Evolutionary conservation across 2,888 invertebrate genomes (phyloP).

Genomic region (Tetragonisca angustula): DNA sequence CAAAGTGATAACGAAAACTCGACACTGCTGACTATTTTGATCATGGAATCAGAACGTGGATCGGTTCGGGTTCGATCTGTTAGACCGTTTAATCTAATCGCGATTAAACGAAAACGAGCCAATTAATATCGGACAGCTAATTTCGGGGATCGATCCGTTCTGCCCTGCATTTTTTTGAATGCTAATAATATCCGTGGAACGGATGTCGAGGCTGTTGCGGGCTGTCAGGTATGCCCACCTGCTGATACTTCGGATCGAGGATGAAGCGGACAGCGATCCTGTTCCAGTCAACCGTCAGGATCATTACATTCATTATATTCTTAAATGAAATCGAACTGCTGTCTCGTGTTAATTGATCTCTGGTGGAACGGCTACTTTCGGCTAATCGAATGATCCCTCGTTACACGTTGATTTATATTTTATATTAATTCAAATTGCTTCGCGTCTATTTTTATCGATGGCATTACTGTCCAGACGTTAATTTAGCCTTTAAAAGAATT

Average conservation of each 20-base stretch:
- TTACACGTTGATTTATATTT: neutral
- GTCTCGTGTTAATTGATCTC: neutral
- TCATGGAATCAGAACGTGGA: neutral
- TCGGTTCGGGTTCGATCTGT: constrained; percentile 7
- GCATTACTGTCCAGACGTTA: no score
- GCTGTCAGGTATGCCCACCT: constrained; percentile 72
- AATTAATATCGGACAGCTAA: constrained; percentile 74
- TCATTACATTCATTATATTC: constrained; percentile 20
- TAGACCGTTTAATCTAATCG: constrained; percentile 23
- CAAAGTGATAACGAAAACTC: neutral
- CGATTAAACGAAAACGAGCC: constrained; percentile 69
- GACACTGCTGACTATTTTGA: neutral
- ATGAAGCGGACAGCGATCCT: constrained; percentile 65
- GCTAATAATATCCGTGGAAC: constrained; percentile 73
- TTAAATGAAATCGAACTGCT: constrained; percentile 32
- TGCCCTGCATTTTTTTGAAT: constrained; percentile 68
- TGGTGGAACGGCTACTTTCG: neutral
- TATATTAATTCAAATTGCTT: no score
- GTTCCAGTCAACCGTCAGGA: constrained; percentile 46
- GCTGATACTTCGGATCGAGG: constrained; percentile 69
- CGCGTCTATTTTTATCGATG: no score
- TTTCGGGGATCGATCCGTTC: constrained; percentile 62
- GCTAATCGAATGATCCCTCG: neutral
- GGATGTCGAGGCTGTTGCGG: constrained; percentile 63
- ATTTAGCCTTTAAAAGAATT: no score